Base-by-base conservation (phyloP, 2,113 vertebrate species). In the Gasterosteus aculeatus region DNA sequence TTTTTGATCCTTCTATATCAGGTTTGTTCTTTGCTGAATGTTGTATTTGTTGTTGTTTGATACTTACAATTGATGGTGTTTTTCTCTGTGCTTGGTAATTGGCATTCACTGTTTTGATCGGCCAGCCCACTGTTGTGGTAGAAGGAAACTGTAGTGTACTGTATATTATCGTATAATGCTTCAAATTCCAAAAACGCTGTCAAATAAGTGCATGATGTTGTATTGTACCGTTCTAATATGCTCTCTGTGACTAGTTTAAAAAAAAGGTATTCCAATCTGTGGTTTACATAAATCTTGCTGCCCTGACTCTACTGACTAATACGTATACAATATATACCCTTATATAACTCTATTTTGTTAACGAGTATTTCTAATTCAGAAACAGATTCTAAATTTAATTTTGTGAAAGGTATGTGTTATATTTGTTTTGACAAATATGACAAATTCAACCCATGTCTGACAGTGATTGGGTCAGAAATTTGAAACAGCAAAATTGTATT, bases 1-100 rank as follows among this genome's bases (percentile, higher is more conserved):
- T 73, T 86, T 92, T 94, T 85, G 51, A 44, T 92, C 91, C 82
- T 93, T 82, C 74, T 93, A 83, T 57, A 92, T 92, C 61, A 73
- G 92, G 92, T 88, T 42, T 91, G 78, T 78, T 76, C 59, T 86
- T 85, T 85, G 60, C 44, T 78, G 91, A 94, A 94, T 88, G 75
- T 92, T 78, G 84, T 92, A 79, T 83, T 86, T 89, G 72, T 73
- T 72, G 84, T 90, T 26, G 72, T 86, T 84, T 57, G 11, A 81
- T 69, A 72, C 41, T 56, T 69, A 67, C 71, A 81, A 31, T 69
- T 80, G 41, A 62, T 15, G 61, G 60, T 79, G 80, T 78, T n/a
- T 85, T 26, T 14, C 39, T 14, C 10, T 78, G 89, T 93, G 85
- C 87, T 94, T 89, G 82, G 89, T 94, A 89, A 89, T 88, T 88